Percentiles rank a stretch among this genome's conserved stretches.
Conservation (phyloP, 2,797 vertebrate genomes). For the Neomorphus geoffroyi region DNA sequence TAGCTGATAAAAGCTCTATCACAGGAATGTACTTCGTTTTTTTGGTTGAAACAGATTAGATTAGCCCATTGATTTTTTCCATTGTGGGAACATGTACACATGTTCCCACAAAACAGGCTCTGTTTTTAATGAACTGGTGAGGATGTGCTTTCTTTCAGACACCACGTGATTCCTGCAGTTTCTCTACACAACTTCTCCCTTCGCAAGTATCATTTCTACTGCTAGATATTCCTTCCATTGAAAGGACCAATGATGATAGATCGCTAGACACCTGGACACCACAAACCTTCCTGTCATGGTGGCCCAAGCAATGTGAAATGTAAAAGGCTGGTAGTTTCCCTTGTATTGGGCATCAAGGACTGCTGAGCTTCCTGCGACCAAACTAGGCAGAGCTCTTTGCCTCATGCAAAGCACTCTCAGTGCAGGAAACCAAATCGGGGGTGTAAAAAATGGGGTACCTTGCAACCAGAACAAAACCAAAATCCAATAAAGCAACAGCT, state of each 20-base stretch:
- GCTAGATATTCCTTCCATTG: neutral
- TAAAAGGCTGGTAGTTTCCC: neutral
- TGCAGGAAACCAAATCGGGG: neutral
- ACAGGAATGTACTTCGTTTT: neutral
- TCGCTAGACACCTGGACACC: neutral
- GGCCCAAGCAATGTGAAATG: neutral
- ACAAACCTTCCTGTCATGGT: neutral
- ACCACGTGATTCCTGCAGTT: neutral
- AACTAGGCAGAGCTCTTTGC: neutral
- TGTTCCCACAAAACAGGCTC: neutral
- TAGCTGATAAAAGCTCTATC: constrained; percentile 3
- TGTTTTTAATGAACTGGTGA: neutral
- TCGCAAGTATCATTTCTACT: neutral
- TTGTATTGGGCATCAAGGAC: neutral
- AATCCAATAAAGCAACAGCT: neutral
- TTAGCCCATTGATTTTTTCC: neutral
- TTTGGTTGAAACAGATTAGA: constrained; percentile 4
- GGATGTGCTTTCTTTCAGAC: neutral
- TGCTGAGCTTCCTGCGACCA: neutral
- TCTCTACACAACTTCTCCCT: neutral
- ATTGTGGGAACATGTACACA: too few species aligned
- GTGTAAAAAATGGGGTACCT: neutral
- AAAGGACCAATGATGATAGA: neutral
- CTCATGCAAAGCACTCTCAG: neutral
- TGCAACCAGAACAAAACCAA: neutral